Evolutionary conservation across 2,888 invertebrate genomes (phyloP).

Genomic region (Allygus modestus): DNA sequence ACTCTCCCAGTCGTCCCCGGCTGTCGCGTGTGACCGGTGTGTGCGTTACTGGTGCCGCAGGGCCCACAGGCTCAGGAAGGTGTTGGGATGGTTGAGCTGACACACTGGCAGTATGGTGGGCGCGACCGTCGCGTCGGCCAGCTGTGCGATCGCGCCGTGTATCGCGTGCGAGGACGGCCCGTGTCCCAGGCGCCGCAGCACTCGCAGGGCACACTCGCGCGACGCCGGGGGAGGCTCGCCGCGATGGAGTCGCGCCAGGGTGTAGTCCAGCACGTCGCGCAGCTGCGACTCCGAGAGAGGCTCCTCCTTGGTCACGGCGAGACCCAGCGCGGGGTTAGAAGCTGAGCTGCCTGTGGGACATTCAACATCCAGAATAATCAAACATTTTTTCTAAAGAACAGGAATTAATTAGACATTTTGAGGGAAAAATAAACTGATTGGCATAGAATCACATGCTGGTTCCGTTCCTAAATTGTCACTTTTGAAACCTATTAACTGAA

Average conservation of each 20-base stretch:
- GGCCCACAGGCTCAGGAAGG: conserved; percentile 90
- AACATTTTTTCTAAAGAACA: no score
- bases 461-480: no score
- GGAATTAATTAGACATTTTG: no score
- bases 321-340: conserved; percentile 74
- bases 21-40: no score
- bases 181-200: conserved; percentile 67
- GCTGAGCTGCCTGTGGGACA: conserved; percentile 73
- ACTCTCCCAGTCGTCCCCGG: no score
- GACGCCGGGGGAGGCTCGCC: conserved; percentile 63
- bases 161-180: conserved; percentile 64
- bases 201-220: conserved; percentile 65
- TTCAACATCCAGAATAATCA: no score
- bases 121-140: conserved; percentile 77
- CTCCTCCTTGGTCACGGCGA: conserved; percentile 68
- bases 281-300: conserved; percentile 74
- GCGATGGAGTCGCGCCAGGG: conserved; percentile 74
- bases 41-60: conserved; percentile 84
- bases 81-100: conserved; percentile 88
- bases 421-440: no score
- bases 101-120: conserved; percentile 88
- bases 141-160: conserved; percentile 67
- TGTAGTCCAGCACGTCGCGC: conserved; percentile 77
- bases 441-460: no score
- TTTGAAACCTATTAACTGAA: no score